Percentiles rank a stretch among this genome's conserved stretches.
Conservation (phyloP, 64 coral and sea anemone species). For the Catalaphyllia jardinei region DNA sequence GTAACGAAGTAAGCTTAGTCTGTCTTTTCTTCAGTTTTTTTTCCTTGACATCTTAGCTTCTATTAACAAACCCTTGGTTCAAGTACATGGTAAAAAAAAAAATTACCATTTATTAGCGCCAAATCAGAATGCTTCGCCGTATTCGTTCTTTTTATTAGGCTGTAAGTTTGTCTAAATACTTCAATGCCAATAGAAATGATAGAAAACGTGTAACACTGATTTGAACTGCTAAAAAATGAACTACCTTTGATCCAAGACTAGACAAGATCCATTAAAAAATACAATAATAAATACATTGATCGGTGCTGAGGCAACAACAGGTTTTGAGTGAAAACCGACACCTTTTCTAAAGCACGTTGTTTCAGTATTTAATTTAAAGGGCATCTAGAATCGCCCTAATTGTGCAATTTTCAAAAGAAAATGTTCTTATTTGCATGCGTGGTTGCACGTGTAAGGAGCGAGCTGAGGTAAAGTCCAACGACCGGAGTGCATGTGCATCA, state of each 20-base stretch:
- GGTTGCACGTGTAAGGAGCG: conserved; percentile 10
- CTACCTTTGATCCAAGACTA: not conserved
- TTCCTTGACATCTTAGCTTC: not conserved
- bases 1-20: not conserved
- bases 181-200: not conserved
- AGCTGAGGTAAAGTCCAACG: not conserved
- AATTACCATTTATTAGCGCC: not conserved
- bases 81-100: not conserved
- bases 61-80: not conserved
- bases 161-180: conserved; percentile 15
- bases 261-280: not conserved
- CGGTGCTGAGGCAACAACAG: conserved; percentile 40
- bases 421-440: conserved; percentile 10
- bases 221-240: not conserved
- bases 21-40: not conserved
- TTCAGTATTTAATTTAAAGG: conserved; percentile 25
- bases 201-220: not conserved
- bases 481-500: not conserved
- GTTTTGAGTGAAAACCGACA: conserved; percentile 39
- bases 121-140: not conserved
- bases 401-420: conserved; percentile 8
- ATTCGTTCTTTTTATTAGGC: not conserved
- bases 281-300: not conserved
- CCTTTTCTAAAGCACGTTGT: conserved; percentile 46
- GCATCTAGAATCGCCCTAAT: conserved; percentile 15